These are phyloP conservation scores for Bombyx mori DNA, from an alignment of 1,140 invertebrate species.

Conservation along the genomic window DNA sequence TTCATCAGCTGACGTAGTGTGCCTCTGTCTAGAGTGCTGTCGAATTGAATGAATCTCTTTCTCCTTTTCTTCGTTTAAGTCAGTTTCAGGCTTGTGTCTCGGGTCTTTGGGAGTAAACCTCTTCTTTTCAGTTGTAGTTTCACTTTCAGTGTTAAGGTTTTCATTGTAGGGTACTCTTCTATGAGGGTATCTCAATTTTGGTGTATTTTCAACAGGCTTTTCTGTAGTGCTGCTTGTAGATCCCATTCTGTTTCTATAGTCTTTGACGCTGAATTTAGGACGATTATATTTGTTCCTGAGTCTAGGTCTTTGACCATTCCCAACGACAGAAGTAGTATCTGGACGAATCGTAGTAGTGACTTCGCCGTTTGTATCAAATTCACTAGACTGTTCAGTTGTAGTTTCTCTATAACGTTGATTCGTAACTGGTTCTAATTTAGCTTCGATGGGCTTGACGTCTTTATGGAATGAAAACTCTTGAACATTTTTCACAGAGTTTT, in stretches of 20 bases:
- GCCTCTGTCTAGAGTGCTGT: slow-evolving; percentile 30
- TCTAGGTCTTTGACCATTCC: slow-evolving; percentile 46
- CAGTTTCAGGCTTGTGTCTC: slow-evolving; percentile 44
- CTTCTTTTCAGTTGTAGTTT: slow-evolving; percentile 60
- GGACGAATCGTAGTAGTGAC: slow-evolving; percentile 36
- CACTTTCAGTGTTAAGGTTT: slow-evolving; percentile 40
- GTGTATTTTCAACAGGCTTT: slow-evolving; percentile 46
- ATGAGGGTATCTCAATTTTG: slow-evolving; percentile 58
- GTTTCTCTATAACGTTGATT: slow-evolving; percentile 21
- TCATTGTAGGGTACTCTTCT: slow-evolving; percentile 53
- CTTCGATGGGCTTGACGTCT: slow-evolving; percentile 54
- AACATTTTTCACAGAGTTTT: slow-evolving; percentile 27
- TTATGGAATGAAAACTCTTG: slow-evolving; percentile 59
- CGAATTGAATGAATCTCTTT: slow-evolving; percentile 37
- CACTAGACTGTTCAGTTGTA: slow-evolving; percentile 29
- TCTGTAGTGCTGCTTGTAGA: slow-evolving; percentile 70
- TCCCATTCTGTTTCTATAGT: slow-evolving; percentile 70
- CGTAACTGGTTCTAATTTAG: slow-evolving; percentile 27
- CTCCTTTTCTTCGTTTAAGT: slow-evolving; percentile 39
- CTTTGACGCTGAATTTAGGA: slow-evolving; percentile 74
- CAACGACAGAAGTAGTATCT: slow-evolving; percentile 33
- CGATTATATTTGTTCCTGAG: slow-evolving; percentile 62
- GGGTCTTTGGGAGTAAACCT: slow-evolving; percentile 67
- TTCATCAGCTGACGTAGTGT: slow-evolving; percentile 24
- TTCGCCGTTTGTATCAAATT: slow-evolving; percentile 17